phyloP scores from a whole-genome alignment of 1,140 invertebrate species.

The Neuroterus valhalla region DNA sequence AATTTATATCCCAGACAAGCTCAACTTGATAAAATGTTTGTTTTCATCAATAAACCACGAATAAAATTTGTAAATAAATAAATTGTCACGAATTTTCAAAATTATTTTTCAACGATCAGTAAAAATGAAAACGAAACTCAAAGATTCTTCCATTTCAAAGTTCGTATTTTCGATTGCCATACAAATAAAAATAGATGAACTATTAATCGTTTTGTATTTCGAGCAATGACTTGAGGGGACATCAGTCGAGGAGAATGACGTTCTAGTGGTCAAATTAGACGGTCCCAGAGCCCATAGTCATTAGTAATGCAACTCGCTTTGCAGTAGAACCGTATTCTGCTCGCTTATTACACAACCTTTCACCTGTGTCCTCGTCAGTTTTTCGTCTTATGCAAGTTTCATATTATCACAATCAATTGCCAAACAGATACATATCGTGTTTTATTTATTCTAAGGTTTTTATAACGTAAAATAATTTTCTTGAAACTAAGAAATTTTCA shows the following conservation, averaged over 20 bases:
- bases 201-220: constrained; percentile 43
- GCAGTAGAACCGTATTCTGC: constrained; percentile 40
- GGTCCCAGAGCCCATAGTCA: constrained; percentile 20
- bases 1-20: no score
- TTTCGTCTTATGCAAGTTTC: constrained; percentile 43
- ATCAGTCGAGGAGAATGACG: constrained; percentile 8
- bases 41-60: no score
- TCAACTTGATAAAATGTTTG: no score
- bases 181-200: constrained; percentile 37
- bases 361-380: constrained; percentile 44
- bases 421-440: background rate
- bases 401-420: no score
- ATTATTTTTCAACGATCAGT: no score
- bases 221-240: constrained; percentile 24
- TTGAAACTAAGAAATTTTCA: no score
- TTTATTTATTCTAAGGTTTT: constrained; percentile 41
- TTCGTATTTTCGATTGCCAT: constrained; percentile 30
- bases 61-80: no score
- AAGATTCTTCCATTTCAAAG: background rate
- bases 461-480: no score
- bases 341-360: constrained; percentile 43
- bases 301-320: constrained; percentile 41
- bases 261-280: no score
- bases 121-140: no score
- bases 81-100: no score